Percentiles rank a stretch among this genome's conserved stretches.
phyloP scores from a whole-genome alignment of 1,140 invertebrate genomes.

The Diorhabda carinulata region DNA sequence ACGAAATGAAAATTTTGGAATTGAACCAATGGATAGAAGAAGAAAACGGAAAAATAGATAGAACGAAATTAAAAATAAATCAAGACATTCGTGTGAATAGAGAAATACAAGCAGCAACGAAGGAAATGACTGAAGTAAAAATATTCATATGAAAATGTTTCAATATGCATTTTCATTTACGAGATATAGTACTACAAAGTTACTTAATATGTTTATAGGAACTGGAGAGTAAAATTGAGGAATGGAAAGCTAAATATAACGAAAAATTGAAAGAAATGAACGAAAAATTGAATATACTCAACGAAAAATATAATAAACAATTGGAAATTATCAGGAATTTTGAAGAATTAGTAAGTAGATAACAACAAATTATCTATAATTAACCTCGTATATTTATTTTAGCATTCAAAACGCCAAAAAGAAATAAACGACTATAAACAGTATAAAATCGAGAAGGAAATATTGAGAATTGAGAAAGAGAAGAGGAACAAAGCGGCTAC shows the following conservation, averaged over 20 bases:
- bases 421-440: conserved; percentile 39
- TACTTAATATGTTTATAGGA: conserved; percentile 30
- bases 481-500: conserved; percentile 32
- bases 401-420: conserved; percentile 35
- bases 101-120: conserved; percentile 28
- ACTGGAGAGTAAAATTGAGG: conserved; percentile 29
- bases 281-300: conserved; percentile 31
- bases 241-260: conserved; percentile 39
- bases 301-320: conserved; percentile 27
- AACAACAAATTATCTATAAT: neutral
- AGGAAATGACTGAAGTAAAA: conserved; percentile 25
- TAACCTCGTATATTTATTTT: conserved; percentile 13
- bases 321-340: conserved; percentile 15
- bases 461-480: conserved; percentile 26
- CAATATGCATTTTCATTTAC: too few relatives aligned
- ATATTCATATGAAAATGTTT: too few relatives aligned
- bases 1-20: conserved; percentile 24
- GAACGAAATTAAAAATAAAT: conserved; percentile 21
- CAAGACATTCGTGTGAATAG: conserved; percentile 34
- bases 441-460: conserved; percentile 34
- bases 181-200: too few relatives aligned
- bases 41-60: conserved; percentile 21
- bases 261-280: conserved; percentile 29
- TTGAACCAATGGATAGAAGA: conserved; percentile 23
- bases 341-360: conserved; percentile 15